These are phyloP conservation scores for Cylloceria caligata DNA, from an alignment of 2,888 invertebrate species.

Conservation along the genomic window DNA sequence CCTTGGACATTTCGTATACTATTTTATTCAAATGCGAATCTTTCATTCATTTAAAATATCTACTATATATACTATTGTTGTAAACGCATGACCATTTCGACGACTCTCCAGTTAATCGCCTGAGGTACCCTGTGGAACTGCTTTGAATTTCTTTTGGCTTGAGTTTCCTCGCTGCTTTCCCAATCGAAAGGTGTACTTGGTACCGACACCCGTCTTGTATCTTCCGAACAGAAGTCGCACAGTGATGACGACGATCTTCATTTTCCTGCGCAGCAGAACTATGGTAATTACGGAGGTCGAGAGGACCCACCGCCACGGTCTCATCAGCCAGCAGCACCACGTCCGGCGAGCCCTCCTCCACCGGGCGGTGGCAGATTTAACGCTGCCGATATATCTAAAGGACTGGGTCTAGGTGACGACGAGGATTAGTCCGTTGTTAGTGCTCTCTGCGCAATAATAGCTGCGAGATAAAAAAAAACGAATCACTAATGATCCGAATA, in stretches of 20 bases:
- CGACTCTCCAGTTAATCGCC: no score
- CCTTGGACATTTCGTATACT: neutral
- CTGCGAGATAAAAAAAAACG: neutral
- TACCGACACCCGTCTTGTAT: constrained; percentile 36
- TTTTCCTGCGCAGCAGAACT: constrained; percentile 67
- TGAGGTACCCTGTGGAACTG: no score
- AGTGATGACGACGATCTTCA: constrained; percentile 68
- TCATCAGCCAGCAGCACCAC: constrained; percentile 66
- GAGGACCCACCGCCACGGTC: constrained; percentile 64
- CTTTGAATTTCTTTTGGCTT: constrained; percentile 6
- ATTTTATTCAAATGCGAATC: neutral
- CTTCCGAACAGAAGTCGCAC: constrained; percentile 71
- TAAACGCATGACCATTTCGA: no score
- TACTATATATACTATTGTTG: constrained; percentile 20
- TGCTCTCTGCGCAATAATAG: neutral
- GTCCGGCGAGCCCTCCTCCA: constrained; percentile 69
- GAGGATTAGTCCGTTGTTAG: constrained; percentile 55
- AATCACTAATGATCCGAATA: no score
- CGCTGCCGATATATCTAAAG: constrained; percentile 83
- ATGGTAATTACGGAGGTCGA: constrained; percentile 60
- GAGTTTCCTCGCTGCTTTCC: neutral
- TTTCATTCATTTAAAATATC: neutral
- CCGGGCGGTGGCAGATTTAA: constrained; percentile 77
- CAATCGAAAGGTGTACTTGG: neutral
- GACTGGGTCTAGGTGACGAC: constrained; percentile 80